Conservation (phyloP, 2,113 vertebrate genomes). For the Tinamus guttatus region DNA sequence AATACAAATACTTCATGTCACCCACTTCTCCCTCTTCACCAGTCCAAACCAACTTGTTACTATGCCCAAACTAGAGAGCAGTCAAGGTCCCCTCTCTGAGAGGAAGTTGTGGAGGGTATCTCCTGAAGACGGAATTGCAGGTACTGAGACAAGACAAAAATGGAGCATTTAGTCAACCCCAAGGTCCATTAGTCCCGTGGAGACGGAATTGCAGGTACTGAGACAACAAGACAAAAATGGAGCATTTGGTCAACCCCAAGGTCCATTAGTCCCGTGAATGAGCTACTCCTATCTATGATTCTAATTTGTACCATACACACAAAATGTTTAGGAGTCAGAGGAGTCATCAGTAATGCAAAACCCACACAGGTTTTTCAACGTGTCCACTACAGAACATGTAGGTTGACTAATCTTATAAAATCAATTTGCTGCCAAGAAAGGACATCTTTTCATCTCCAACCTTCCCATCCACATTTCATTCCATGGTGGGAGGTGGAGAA, state of each 20-base stretch:
- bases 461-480: not conserved
- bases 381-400: not conserved
- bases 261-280: not conserved
- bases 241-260: not conserved
- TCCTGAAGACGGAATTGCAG: fast-evolving
- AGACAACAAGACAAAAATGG: not conserved
- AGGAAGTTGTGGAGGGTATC: not conserved
- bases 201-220: not conserved
- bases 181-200: not conserved
- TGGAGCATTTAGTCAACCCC: not conserved
- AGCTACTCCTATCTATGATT: not conserved
- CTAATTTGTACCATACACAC: not conserved
- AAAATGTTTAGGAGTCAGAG: fast-evolving
- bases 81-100: not conserved
- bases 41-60: not conserved
- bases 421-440: not conserved
- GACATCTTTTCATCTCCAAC: not conserved
- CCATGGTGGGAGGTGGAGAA: not conserved
- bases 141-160: not conserved
- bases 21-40: not conserved
- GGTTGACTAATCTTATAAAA: not conserved
- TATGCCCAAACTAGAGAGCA: not conserved
- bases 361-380: not conserved
- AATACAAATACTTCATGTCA: not conserved
- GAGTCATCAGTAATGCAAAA: not conserved